Percentiles rank a stretch among this genome's conserved stretches.
These are phyloP conservation scores for Drosophila differens DNA, from an alignment of 2,888 invertebrate species.

Conservation along the genomic window DNA sequence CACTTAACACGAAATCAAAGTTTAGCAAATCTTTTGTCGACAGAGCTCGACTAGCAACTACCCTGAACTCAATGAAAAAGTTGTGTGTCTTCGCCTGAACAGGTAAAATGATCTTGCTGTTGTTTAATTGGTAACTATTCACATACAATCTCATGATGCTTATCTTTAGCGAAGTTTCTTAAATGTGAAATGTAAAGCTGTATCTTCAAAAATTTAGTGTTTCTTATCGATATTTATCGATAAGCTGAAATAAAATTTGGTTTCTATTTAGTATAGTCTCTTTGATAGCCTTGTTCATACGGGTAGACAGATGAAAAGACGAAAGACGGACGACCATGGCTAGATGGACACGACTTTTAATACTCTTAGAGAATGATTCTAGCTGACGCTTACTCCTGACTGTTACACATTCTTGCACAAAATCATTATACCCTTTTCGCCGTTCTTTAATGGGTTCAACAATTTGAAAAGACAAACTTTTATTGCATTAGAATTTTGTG, in stretches of 20 bases:
- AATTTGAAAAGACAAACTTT: slow-evolving; percentile 38
- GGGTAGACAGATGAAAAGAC: neutral
- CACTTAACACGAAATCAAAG: slow-evolving; percentile 24
- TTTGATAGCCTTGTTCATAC: neutral
- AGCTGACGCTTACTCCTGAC: neutral
- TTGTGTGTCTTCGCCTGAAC: neutral
- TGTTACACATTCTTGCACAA: neutral
- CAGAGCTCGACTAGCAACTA: neutral
- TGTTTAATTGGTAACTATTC: neutral
- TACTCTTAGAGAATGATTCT: neutral
- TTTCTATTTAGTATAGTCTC: too few species aligned
- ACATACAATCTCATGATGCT: neutral
- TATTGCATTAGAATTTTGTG: slow-evolving; percentile 45
- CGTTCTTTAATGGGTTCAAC: neutral
- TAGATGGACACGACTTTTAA: neutral
- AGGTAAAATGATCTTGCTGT: neutral
- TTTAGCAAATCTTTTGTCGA: neutral
- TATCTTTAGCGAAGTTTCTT: neutral
- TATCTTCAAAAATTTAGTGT: neutral
- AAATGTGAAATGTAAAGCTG: neutral
- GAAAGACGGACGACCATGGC: neutral
- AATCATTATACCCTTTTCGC: neutral
- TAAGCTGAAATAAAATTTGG: neutral
- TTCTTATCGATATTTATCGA: neutral
- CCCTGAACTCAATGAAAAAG: neutral